Percentiles rank a stretch among this genome's conserved stretches.
Conservation (phyloP, 1,140 invertebrate species). For the honey bee (Apis mellifera) region Amel_HAv3.1 CM009945.2:3056001-3056500, state of each 20-base stretch:
- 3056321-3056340: conserved; percentile 64
- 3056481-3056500: conserved; percentile 77
- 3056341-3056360: conserved; percentile 69
- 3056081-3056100: too few relatives aligned
- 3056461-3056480: conserved; percentile 68
- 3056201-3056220: background rate
- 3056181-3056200: background rate
- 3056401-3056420: conserved; percentile 10
- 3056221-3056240: background rate
- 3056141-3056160: background rate
- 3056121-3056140: too few relatives aligned
- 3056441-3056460: conserved; percentile 65
- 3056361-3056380: conserved; percentile 76
- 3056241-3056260: conserved; percentile 12
- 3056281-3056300: conserved; percentile 54
- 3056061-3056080: too few relatives aligned
- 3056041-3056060: too few relatives aligned
- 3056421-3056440: conserved; percentile 29
- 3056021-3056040: too few relatives aligned
- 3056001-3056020: too few relatives aligned
- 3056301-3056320: conserved; percentile 56
- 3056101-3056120: too few relatives aligned
- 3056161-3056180: background rate
- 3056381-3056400: conserved; percentile 71
- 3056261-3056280: conserved; percentile 49